Conservation (phyloP, 2,888 invertebrate species). For the Euphydryas editha region DNA sequence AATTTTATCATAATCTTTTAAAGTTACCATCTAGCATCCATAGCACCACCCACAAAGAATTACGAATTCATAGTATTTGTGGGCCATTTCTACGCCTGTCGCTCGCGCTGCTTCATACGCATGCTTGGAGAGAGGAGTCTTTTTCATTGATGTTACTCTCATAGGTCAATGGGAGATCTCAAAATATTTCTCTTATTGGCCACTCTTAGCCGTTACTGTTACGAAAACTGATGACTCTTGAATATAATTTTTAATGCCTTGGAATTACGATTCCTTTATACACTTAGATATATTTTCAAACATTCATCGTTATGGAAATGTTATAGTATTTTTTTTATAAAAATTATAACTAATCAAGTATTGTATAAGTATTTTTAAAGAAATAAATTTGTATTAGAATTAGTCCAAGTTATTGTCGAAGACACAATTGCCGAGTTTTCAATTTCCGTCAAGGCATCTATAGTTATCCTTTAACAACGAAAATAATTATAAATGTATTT, state of each 20-base stretch:
- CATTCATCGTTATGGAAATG: no score
- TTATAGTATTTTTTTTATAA: neutral
- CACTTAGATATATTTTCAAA: no score
- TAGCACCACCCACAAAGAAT: slow-evolving; percentile 17
- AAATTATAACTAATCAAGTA: neutral
- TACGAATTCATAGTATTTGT: slow-evolving; percentile 37
- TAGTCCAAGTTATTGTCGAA: slow-evolving; percentile 3
- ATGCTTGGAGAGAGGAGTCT: slow-evolving; percentile 53
- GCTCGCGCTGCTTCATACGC: slow-evolving; percentile 57
- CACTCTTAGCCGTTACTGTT: slow-evolving; percentile 16
- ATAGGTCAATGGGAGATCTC: slow-evolving; percentile 47
- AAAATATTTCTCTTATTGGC: slow-evolving; percentile 42
- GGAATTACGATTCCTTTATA: neutral
- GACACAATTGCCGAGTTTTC: slow-evolving; percentile 1
- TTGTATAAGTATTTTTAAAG: neutral
- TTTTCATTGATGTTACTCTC: slow-evolving; percentile 51
- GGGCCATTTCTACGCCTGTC: slow-evolving; percentile 41
- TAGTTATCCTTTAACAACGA: neutral
- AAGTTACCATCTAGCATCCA: no score
- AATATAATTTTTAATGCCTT: neutral
- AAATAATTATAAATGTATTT: neutral
- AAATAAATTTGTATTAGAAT: neutral
- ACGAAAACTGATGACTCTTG: slow-evolving; percentile 10
- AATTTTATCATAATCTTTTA: no score
- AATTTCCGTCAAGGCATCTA: neutral